Base-by-base conservation (phyloP, 2,888 invertebrate genomes). In the Zygothrica quintamaculata region DNA sequence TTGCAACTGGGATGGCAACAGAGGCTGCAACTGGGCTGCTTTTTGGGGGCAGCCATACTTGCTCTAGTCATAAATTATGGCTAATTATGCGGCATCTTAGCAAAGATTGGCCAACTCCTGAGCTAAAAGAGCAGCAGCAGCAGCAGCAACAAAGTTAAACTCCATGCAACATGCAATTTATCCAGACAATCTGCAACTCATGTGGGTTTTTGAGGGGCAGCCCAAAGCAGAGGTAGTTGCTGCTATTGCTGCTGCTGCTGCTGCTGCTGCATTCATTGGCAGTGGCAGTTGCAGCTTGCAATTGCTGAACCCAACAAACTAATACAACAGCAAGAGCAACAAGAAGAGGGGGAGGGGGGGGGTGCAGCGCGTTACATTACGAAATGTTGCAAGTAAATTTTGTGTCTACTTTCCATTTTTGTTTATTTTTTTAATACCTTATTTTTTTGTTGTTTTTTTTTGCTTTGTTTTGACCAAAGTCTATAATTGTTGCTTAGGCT, bases 21-120 rank as follows among this genome's bases (percentile, higher is more conserved):
- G 36, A 12, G 33, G 22, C 25, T 31, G 51, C 44, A 39, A 31
- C 40, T 37, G 40, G 29, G 44, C 46, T 44, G 25, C 33, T 29
- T 22, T 50, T 51, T 65, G 52, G 62, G 13, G 52, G 62, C 70
- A 64, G 52, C 46, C 69, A 71, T 73, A 71, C 74, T 71, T 74
- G 66, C 74, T 77, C 66, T 78, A 69, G 61, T 62, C 76, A 78
- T 75, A 80, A 80, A 80, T 80, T 80, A 85, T 78, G 82, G 62
- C 85, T 80, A 80, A 80, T 80, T 80, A 84, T 80, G 78, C 78
- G 77, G 78, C 78, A 79, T 79, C 84, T 79, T 81, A 62, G 82
- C 73, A 29, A 60, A 80, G 79, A 79, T 84, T 84, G 84, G 74
- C 85, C 78, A 84, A 69, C 78, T 84, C 59, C 75, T 75, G 71